Percentiles rank a stretch among this genome's conserved stretches.
Evolutionary conservation across 2,797 vertebrate species (phyloP).

Genomic region (Spinus olivaceus): DNA sequence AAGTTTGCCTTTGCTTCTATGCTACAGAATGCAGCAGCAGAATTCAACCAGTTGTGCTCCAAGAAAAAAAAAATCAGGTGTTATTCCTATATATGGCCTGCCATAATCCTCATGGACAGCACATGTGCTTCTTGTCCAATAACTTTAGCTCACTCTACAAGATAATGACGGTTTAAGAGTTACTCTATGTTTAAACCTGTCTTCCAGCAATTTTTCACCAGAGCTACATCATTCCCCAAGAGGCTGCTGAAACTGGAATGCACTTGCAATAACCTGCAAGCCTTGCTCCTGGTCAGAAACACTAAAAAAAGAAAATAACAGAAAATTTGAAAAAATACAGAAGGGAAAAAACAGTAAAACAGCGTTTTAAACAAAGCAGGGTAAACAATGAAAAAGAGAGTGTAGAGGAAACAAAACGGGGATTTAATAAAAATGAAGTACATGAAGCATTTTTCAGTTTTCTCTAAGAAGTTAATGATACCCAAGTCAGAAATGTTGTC

Average conservation of each 20-base stretch:
- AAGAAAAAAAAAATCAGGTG: neutral
- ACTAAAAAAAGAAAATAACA: neutral
- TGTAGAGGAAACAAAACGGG: neutral
- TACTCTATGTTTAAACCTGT: neutral
- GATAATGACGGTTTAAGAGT: neutral
- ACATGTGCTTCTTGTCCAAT: neutral
- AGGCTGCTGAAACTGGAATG: neutral
- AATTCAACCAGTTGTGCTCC: neutral
- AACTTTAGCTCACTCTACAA: neutral
- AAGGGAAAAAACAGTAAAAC: neutral
- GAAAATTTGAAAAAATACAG: neutral
- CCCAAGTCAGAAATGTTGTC: neutral
- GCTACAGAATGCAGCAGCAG: neutral
- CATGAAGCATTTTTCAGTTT: neutral
- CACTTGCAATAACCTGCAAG: neutral
- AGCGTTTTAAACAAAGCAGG: neutral
- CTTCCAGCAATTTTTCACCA: neutral
- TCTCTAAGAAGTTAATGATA: neutral
- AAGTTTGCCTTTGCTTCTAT: neutral
- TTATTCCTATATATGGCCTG: neutral
- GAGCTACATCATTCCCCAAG: neutral
- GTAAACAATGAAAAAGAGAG: neutral
- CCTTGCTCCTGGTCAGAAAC: neutral
- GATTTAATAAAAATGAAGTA: neutral
- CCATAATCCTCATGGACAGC: neutral